Percentiles rank a stretch among this genome's conserved stretches.
phyloP scores from a whole-genome alignment of 1,140 invertebrate species.

The Temnothorax longispinosus region DNA sequence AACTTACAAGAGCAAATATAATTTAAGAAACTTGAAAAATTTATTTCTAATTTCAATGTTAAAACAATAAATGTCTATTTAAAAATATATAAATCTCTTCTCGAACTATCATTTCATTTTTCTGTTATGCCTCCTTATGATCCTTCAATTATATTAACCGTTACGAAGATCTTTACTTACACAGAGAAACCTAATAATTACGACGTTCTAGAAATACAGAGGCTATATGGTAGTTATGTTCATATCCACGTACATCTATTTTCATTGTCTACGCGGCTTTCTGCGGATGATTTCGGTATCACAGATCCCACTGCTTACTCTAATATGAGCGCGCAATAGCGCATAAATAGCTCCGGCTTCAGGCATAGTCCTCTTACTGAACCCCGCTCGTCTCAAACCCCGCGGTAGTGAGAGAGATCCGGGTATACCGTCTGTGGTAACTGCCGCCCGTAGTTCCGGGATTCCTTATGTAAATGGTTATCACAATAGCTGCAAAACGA shows the following conservation, averaged over 20 bases:
- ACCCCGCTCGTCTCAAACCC: constrained; percentile 28
- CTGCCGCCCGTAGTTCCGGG: constrained; percentile 71
- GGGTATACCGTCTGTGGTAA: constrained; percentile 69
- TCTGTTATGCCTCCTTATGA: not conserved
- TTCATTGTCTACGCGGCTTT: constrained; percentile 18
- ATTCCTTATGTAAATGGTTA: constrained; percentile 80
- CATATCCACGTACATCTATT: constrained; percentile 20
- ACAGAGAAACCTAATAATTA: not conserved
- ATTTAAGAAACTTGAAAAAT: not conserved
- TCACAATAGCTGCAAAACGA: constrained; percentile 77
- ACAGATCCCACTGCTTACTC: constrained; percentile 49
- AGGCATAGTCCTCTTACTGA: constrained; percentile 48
- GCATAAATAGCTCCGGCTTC: constrained; percentile 47
- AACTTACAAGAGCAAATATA: not conserved
- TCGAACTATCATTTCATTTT: not conserved
- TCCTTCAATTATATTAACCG: too few relatives aligned
- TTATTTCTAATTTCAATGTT: not conserved
- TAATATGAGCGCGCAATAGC: constrained; percentile 53
- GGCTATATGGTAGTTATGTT: not conserved
- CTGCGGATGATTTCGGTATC: constrained; percentile 41
- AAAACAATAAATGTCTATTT: not conserved
- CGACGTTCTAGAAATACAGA: not conserved
- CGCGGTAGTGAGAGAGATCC: constrained; percentile 23
- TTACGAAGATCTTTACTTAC: not conserved
- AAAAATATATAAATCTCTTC: not conserved